phyloP scores from a whole-genome alignment of 2,888 invertebrate species.

The Acrobasis repandana region DNA sequence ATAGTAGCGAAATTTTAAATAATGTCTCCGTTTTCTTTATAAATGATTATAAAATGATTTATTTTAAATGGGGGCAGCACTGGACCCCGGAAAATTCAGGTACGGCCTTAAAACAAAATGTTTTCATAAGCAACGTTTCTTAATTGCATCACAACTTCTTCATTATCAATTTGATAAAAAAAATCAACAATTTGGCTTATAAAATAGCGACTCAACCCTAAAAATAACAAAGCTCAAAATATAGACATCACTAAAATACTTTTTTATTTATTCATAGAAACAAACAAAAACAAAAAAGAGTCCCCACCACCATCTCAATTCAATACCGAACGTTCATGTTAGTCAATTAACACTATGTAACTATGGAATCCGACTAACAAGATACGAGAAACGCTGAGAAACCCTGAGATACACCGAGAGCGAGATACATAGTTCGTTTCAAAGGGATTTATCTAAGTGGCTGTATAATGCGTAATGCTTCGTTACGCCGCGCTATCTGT shows the following conservation, averaged over 20 bases:
- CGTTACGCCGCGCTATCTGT: conserved; percentile 23
- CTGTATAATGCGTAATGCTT: conserved; percentile 44
- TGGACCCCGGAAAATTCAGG: no score
- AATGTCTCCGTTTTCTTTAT: no score
- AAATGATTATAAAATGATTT: no score
- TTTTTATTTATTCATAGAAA: not conserved
- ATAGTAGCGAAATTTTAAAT: no score
- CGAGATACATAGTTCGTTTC: conserved; percentile 47
- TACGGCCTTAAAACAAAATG: no score
- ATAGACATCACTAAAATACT: not conserved
- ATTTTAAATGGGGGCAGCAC: no score
- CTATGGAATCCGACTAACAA: conserved; percentile 20
- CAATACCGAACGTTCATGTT: not conserved
- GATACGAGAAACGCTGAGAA: conserved; percentile 22
- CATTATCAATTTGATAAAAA: no score
- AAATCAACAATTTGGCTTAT: no score
- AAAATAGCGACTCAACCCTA: no score
- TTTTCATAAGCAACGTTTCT: no score
- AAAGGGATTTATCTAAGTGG: conserved; percentile 63
- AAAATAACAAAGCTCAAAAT: no score
- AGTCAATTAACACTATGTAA: conserved; percentile 24
- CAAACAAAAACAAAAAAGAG: not conserved
- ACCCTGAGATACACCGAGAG: conserved; percentile 21
- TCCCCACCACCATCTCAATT: not conserved
- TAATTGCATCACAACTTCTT: no score